A percentile compares a stretch with the other conserved stretches of the same genome.
Conservation (phyloP, 1,140 invertebrate genomes). For the Aphidius gifuensis region DNA sequence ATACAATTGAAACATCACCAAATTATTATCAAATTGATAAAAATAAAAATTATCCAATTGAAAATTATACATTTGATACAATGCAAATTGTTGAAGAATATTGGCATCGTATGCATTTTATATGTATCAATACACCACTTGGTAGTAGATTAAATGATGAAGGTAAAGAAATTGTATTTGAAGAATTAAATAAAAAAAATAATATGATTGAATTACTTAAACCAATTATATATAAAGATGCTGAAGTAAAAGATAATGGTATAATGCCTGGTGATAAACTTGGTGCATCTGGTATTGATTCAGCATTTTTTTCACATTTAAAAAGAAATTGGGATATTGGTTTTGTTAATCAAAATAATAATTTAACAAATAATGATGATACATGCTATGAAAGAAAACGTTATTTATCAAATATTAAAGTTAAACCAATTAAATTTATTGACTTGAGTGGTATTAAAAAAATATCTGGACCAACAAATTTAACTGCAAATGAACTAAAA, state of each 20-base stretch:
- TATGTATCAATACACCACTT: constrained; percentile 65
- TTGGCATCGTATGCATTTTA: constrained; percentile 71
- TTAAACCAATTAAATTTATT: constrained; percentile 36
- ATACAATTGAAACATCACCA: constrained; percentile 64
- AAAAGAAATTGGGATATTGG: constrained; percentile 67
- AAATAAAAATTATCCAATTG: constrained; percentile 58
- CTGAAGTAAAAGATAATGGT: constrained; percentile 55
- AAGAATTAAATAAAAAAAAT: constrained; percentile 55
- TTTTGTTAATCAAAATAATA: constrained; percentile 17
- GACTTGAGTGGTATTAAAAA: constrained; percentile 38
- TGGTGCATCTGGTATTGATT: constrained; percentile 73
- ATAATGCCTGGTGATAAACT: constrained; percentile 67
- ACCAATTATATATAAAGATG: constrained; percentile 51
- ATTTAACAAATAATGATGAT: constrained; percentile 1
- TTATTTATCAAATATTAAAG: constrained; percentile 38
- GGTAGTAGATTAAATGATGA: constrained; percentile 54
- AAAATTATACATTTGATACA: constrained; percentile 59
- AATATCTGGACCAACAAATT: constrained; percentile 28
- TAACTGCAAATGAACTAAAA: constrained; percentile 26
- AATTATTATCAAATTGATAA: constrained; percentile 63
- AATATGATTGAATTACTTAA: constrained; percentile 52
- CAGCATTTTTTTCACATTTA: constrained; percentile 66
- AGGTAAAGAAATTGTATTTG: constrained; percentile 56
- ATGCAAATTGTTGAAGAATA: constrained; percentile 64
- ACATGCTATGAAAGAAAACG: constrained; percentile 17